phyloP scores from a whole-genome alignment of 64 coral and sea anemone species.

The Acropora tenuis region DNA sequence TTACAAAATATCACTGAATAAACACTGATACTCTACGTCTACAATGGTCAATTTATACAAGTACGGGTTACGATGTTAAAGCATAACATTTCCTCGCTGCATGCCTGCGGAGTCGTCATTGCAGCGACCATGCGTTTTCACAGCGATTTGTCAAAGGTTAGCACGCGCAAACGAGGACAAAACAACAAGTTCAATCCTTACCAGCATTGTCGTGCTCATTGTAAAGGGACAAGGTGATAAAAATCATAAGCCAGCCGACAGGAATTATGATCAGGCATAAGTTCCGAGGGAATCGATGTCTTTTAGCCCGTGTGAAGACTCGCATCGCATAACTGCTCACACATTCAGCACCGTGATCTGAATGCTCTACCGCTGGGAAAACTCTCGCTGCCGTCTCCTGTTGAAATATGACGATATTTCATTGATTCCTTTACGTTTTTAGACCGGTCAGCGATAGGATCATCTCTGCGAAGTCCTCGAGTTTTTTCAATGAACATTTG shows the following conservation, averaged over 20 bases:
- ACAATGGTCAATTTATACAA: slow-evolving; percentile 16
- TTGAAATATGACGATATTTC: neutral
- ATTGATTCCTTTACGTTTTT: neutral
- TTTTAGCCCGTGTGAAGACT: neutral
- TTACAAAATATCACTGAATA: neutral
- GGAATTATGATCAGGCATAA: slow-evolving; percentile 25
- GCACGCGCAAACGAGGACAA: neutral
- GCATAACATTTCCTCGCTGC: slow-evolving; percentile 33
- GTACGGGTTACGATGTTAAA: neutral
- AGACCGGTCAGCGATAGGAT: neutral
- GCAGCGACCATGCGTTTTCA: neutral
- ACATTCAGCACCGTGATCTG: neutral
- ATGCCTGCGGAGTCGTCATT: slow-evolving; percentile 16
- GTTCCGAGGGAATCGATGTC: slow-evolving; percentile 23
- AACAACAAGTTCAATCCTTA: slow-evolving; percentile 3
- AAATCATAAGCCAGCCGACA: slow-evolving; percentile 7
- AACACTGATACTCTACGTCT: slow-evolving; percentile 21
- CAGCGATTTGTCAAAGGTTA: neutral
- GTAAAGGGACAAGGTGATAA: slow-evolving; percentile 7
- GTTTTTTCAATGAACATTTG: slow-evolving; percentile 44
- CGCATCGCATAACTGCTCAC: slow-evolving; percentile 42
- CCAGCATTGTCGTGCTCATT: slow-evolving; percentile 21
- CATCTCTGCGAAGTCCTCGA: neutral
- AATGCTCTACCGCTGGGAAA: neutral
- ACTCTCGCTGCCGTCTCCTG: slow-evolving; percentile 5